Evolutionary conservation across 2,797 vertebrate genomes (phyloP).

Genomic region (Alauda arvensis): DNA sequence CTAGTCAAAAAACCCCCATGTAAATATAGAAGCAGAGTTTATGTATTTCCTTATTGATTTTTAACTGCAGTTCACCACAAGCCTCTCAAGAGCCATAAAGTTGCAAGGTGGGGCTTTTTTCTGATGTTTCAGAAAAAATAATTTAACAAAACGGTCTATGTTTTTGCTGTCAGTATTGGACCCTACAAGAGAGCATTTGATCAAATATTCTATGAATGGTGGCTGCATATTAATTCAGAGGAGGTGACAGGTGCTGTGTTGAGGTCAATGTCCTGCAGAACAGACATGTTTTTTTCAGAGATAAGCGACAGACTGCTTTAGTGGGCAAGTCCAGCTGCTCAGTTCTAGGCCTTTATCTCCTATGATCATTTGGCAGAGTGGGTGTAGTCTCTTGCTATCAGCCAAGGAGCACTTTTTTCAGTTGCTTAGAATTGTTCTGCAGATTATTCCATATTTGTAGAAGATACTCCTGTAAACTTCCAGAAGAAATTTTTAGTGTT

Average conservation of each 20-base stretch:
- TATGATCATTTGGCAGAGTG: not conserved
- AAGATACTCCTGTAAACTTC: not conserved
- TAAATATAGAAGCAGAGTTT: not conserved
- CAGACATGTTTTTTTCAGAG: not conserved
- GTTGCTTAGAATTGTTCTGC: not conserved
- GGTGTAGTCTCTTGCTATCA: not conserved
- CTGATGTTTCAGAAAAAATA: not conserved
- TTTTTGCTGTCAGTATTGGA: not conserved
- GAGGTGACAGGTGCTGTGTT: not conserved
- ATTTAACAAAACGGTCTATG: not conserved
- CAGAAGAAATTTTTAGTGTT: not conserved
- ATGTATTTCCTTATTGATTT: not conserved
- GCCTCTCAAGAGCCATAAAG: not conserved
- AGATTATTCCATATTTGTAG: not conserved
- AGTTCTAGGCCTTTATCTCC: slow-evolving; percentile 1
- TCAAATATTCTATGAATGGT: not conserved
- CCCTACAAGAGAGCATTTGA: not conserved
- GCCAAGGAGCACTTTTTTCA: not conserved
- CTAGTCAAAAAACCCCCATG: not conserved
- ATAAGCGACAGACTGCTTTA: not conserved
- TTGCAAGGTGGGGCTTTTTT: not conserved
- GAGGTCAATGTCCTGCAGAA: not conserved
- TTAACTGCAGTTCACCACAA: not conserved
- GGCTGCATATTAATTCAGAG: not conserved
- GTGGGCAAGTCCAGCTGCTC: not conserved